phyloP scores from a whole-genome alignment of 2,888 invertebrate genomes.

The Chrysolina haemoptera region DNA sequence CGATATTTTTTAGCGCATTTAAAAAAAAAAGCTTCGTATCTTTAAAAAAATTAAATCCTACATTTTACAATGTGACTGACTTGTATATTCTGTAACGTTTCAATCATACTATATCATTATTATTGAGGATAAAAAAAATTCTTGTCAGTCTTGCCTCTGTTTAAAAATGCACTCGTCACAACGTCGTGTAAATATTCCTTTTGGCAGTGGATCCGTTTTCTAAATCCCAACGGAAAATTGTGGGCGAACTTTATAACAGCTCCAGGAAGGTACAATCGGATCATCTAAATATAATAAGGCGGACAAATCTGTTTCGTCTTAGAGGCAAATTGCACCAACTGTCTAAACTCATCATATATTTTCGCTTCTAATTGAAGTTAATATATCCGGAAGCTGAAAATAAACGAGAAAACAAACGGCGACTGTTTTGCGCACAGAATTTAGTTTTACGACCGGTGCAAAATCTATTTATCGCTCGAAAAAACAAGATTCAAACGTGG shows the following conservation, averaged over 20 bases:
- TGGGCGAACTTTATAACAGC: neutral
- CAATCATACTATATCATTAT: too few species aligned
- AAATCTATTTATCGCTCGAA: too few species aligned
- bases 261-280: slow-evolving; percentile 10
- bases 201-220: neutral
- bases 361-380: slow-evolving; percentile 15
- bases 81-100: too few species aligned
- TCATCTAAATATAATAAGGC: neutral
- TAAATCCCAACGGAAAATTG: neutral
- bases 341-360: slow-evolving; percentile 21
- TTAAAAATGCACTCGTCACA: neutral
- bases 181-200: neutral
- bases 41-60: too few species aligned
- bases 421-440: neutral
- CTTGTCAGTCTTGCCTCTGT: neutral
- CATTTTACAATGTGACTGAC: too few species aligned
- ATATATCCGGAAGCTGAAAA: slow-evolving; percentile 11
- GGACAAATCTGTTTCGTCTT: slow-evolving; percentile 17
- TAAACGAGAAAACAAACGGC: slow-evolving; percentile 20
- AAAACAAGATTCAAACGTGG: too few species aligned
- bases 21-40: too few species aligned
- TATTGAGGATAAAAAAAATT: too few species aligned
- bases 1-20: too few species aligned
- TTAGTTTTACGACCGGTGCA: neutral
- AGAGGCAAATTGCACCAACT: slow-evolving; percentile 8